Base-by-base conservation (phyloP, 2,797 vertebrate genomes). In the Calcarius lapponicus region DNA sequence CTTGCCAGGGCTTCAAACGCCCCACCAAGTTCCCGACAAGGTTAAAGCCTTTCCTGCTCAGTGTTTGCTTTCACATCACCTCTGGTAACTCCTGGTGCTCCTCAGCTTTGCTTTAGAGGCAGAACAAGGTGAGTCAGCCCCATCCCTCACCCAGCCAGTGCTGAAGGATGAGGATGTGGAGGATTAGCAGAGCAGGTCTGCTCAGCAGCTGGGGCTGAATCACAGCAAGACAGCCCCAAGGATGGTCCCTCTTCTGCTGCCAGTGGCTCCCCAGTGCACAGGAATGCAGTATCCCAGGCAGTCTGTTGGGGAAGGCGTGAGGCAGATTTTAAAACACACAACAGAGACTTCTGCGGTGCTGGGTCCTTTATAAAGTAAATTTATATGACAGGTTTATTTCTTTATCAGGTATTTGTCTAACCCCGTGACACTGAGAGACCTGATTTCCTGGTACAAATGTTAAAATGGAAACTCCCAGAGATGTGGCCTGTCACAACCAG, bases 341-440 rank as follows among this genome's bases (percentile, higher is more conserved):
- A 10, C 7, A 1, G 67, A 80, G 84, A 54, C 50, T 92, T 90
- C 60, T 88, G 62, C 11, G 14, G 57, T 80, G 73, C 67, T 88
- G 4, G 7, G 73, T 87, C 80, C 88, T 80, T 92, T 76, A 70
- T 73, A 83, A 92, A 94, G 87, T 67, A 76, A 90, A 96, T 96
- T 90, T 88, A 86, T 96, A 75, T 93, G 95, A 80, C 86, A 80
- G 84, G 70, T 96, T 97, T 94, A 80, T 95, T 91, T 91, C 92
- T 95, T 86, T 74, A 95, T 95, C 78, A 78, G 36, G 42, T 97
- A 89, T 98, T 97, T 97, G 93, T 95, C 96, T 98, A 98, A 97
- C 94, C 92, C 90, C 1, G 11, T 88, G 50, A 95, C 93, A 95
- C 61, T 3, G 70, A 82, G 80, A 76, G 70, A 75, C 78, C 69